Base-by-base conservation (phyloP, 1,140 invertebrate genomes). In the Drosophila pallidifrons region DNA sequence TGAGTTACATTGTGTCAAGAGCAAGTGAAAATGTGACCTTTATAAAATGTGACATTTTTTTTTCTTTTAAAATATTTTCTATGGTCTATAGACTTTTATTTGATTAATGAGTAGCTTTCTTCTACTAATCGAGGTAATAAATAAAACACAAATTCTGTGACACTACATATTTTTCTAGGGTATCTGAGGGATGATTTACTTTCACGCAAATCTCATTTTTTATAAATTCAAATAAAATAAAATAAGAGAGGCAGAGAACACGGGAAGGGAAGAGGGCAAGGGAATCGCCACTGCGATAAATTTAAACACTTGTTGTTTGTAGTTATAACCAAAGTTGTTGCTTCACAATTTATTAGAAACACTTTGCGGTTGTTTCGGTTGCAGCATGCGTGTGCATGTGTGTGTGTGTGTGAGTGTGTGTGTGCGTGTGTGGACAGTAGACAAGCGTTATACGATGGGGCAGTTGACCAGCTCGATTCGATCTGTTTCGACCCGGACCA, bases 291-390 rank as follows among this genome's bases (percentile, higher is more conserved):
- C 52, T 67, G 81, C 75, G 58, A 89, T 89, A 89, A 89, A 89
- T 89, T 89, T 89, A 81, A 89, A 89, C 85, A 89, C 85, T 89
- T 89, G 85, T 85, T 65, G 63, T 65, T 20, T 89, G 83, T 89
- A 76, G 82, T 77, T 76, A 66, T 66, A 51, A 45, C 47, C 72
- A 58, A 75, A 60, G 69, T 68, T 88, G 79, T 68, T 82, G 83
- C 74, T 88, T 61, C 68, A 72, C 55, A 89, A 89, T 89, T 89
- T 89, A 89, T 89, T 89, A 89, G 85, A 78, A 89, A 79, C 85
- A 89, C 77, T 89, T 85, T 89, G 85, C 69, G 85, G 85, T 79
- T 85, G 20, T 81, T 77, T 89, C 72, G 81, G 73, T 60, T 83
- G 77, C 82, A 77, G 80, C 83, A 88, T 87, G 72, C 72, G 66